Evolutionary conservation across 2,888 invertebrate genomes (phyloP), one percentile per base, ranked within the genome.

Genomic region (Drosophila neonasuta): DNA sequence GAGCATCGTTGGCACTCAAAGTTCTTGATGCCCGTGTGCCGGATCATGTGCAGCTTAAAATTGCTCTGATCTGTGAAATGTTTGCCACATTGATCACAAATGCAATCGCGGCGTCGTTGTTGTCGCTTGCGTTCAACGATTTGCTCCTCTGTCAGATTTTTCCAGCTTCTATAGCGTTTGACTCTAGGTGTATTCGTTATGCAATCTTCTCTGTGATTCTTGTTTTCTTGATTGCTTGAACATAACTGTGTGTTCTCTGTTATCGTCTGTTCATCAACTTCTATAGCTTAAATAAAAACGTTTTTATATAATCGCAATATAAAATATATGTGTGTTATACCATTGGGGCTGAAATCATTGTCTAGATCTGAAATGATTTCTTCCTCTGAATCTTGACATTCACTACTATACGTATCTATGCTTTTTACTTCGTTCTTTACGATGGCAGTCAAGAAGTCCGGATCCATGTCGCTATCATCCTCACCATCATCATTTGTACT

Each of bases 51-150:
- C 15, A 87, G 15, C 15, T 85, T 82, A 2, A 82, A 85, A 29
- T 87, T 87, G 46, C 87, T 82, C 20, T 68, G 80, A 15, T 85
- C 83, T 2, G 68, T 87, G 6, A 82, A 82, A 24, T 79, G 70
- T 0, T 80, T 51, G 2, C 87, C 82, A 32, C 82, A 82, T 24
- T 82, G 80, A 32, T 82, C 87, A 48, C 82, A 82, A 8, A 80
- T 54, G 8, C 71, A 74, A n/a, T 79, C 67, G 1, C 80, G 75
- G 0, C 59, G 63, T 5, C 86, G 75, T 11, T 81, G 79, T 32
- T 71, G 52, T 0, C 86, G 49, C 13, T 84, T 83, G 0, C 75
- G 69, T 39, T 72, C 70, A 0, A 72, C 13, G 0, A 79, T 67
- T 45, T 86, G 42, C 1, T 80, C 80, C 48, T 71, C 80, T 1